Evolutionary conservation across 2,888 invertebrate species (phyloP), one percentile per base, ranked within the genome.

Genomic region (Sphaerophoria taeniata): DNA sequence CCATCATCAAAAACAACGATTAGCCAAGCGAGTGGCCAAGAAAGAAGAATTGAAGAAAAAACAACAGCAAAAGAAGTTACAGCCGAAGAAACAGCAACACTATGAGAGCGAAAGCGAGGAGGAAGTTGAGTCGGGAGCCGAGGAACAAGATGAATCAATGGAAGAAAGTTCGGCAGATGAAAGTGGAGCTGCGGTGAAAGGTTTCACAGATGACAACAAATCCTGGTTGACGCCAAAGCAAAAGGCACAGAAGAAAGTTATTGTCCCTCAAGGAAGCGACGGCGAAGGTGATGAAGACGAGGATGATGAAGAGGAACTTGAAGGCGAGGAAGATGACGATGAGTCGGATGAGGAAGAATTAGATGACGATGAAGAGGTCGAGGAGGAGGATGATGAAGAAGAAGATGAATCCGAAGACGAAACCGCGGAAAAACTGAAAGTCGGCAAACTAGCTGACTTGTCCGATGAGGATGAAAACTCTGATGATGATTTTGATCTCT

Each of bases 131-230:
- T 83, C 81, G 6, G 71, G 74, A 3, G 78, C 82, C 12, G 87
- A 88, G 36, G 84, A 88, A 31, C 86, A 88, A 81, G 83, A 89
- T 58, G 75, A 90, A 36, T 89, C 91, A 3, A 88, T 88, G 80
- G 91, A 91, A 51, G 89, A 87, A 4, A 83, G 87, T 82, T 87
- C 87, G 6, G 88, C 73, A 60, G 88, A 88, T 33, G 89, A 89
- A 16, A 89, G 87, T 11, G 80, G 81, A 33, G 85, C 87, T 11
- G 85, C 76, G 34, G 58, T 65, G 0, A 90, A 90, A 91, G 95
- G 94, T 43, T 95, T 94, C 88, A 94, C 94, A 53, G 96, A 96
- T 93, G 95, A 96, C 14, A 96, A 96, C 89, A 94, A 94, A 74
- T 92, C 93, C 36, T 96, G 96, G 96, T 90, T 96, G 49, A 96